Conservation (phyloP, 1,140 invertebrate genomes). For the Hirudo medicinalis region DNA sequence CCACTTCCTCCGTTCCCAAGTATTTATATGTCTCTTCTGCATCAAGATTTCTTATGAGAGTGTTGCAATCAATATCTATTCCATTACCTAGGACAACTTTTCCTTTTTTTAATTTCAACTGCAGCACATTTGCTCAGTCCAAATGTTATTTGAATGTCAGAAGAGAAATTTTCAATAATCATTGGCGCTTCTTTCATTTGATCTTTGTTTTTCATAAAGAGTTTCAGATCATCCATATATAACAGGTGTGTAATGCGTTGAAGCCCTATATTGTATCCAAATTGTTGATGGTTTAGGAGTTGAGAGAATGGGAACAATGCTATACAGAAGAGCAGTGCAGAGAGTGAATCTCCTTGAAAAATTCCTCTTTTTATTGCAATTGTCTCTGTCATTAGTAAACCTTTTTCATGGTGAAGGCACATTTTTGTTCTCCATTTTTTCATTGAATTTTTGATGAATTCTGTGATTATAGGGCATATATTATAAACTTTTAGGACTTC, state of each 20-base stretch:
- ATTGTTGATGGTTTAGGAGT: neutral
- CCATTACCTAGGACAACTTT: neutral
- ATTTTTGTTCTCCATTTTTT: neutral
- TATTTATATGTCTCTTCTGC: no score
- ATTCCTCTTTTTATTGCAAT: neutral
- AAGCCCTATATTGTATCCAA: neutral
- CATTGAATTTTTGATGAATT: conserved; percentile 4
- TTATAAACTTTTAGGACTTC: neutral
- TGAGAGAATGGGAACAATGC: neutral
- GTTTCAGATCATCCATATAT: conserved; percentile 7
- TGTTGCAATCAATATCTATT: neutral
- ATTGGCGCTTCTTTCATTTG: neutral
- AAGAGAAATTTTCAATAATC: neutral
- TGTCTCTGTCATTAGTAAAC: neutral
- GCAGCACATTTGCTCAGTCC: conserved; percentile 3
- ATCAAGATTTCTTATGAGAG: neutral
- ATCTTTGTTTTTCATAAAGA: neutral
- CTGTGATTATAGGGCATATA: neutral
- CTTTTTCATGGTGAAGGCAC: neutral
- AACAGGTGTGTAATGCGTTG: neutral
- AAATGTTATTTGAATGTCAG: conserved; percentile 2
- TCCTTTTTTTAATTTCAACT: neutral
- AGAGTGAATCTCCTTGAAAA: conserved; percentile 3
- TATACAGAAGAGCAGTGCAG: neutral
- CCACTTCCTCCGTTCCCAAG: conserved; percentile 6